Evolutionary conservation across 2,888 invertebrate species (phyloP), one percentile per base, ranked within the genome.

Genomic region (Lasioglossum marginatum): DNA sequence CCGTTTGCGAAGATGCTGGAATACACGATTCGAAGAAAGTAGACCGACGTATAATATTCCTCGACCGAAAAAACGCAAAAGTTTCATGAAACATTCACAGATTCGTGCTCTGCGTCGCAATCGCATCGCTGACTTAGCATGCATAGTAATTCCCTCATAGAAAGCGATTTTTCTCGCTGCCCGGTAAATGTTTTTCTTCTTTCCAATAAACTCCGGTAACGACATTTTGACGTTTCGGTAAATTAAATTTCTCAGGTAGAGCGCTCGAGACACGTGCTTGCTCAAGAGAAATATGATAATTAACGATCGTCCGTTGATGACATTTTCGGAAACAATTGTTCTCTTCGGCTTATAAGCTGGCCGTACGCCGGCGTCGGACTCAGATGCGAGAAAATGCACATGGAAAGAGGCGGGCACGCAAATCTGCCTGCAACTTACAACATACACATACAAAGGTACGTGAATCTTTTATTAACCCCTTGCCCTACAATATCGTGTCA

Each of bases 321-420:
- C 27, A 57, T n/a, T 77, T 77, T 40, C 57, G 72, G 27, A 34
- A 84, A 73, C 27, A 45, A 5, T 14, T 60, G 68, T 31, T 77
- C 60, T 75, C 31, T 34, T 14, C n/a, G 27, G 63, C 31, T 77
- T 85, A 85, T 83, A 85, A 73, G n/a, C 68, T 48, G 52, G 34
- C 6, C 68, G 52, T 5, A 1, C 31, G 60, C n/a, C 37, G 16
- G 45, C 19, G 23, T 27, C 23, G 6, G 72, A 40, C 14, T 16
- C 57, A 79, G 72, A 76, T 16, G 52, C 52, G 52, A 37, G 27
- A 34, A 79, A 16, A 31, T 16, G 45, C 75, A 27, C 34, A n/a
- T 16, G 40, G 45, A 72, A 52, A 27, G 68, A 16, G 60, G 73
- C 60, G 23, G 76, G 73, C 73, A 80, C 60, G 31, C 60, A 31